Percentiles rank a stretch among this genome's conserved stretches.
Conservation (phyloP, 2,113 vertebrate genomes). For the Trinectes maculatus region DNA sequence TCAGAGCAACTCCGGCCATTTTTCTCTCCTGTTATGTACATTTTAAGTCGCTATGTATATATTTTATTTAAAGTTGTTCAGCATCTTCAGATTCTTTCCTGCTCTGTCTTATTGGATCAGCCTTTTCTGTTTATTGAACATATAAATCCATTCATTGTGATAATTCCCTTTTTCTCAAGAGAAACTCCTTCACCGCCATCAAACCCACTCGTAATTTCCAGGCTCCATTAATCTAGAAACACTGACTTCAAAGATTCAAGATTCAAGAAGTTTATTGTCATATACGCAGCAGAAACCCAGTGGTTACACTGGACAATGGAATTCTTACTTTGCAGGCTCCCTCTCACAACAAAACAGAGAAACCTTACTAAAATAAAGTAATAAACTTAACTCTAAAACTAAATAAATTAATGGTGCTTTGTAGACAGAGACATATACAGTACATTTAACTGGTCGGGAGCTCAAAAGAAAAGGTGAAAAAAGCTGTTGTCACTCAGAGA, state of each 20-base stretch:
- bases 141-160: slow-evolving; percentile 13
- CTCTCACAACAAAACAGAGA: no score
- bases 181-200: slow-evolving; percentile 59
- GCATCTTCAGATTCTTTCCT: slow-evolving; percentile 46
- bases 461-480: no score
- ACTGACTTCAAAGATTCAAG: no score
- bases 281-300: no score
- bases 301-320: no score
- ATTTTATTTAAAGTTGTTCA: slow-evolving; percentile 38
- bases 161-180: background rate
- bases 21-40: slow-evolving; percentile 34
- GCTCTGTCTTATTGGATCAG: slow-evolving; percentile 7
- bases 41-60: background rate
- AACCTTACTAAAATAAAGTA: no score
- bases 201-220: slow-evolving; percentile 49
- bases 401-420: no score
- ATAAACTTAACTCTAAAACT: no score
- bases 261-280: no score
- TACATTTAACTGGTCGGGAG: no score
- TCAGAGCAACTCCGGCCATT: slow-evolving; percentile 71
- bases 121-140: slow-evolving; percentile 22
- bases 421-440: no score
- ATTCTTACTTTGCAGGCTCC: no score
- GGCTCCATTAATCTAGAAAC: slow-evolving; percentile 46
- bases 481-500: slow-evolving; percentile 7